These are phyloP conservation scores for Rhombomys opimus DNA, from an alignment of 2,113 vertebrate genomes.

Conservation along the genomic window DNA sequence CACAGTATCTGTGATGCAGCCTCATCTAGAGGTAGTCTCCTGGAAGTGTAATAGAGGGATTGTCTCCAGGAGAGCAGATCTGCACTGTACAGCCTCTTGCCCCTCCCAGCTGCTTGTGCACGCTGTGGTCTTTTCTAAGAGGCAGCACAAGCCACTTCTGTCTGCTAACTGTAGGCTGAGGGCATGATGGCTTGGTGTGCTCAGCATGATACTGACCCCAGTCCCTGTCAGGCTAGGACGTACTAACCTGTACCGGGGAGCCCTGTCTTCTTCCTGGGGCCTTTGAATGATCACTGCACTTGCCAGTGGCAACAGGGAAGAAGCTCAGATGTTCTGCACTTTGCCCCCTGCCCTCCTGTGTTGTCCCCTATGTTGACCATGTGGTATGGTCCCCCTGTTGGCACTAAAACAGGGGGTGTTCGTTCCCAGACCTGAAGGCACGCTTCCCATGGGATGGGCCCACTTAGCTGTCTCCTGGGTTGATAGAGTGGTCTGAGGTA, in stretches of 20 bases:
- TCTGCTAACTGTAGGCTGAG: neutral
- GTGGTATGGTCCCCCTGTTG: neutral
- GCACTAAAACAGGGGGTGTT: neutral
- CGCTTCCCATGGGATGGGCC: neutral
- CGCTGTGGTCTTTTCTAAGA: neutral
- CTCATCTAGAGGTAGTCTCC: neutral
- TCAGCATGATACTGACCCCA: neutral
- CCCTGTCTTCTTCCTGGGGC: neutral
- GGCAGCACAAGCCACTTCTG: neutral
- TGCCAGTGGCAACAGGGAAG: neutral
- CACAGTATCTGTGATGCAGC: neutral
- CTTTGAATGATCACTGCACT: rapidly evolving
- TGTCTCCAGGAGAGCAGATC: neutral
- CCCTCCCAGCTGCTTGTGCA: neutral
- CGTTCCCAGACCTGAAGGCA: neutral
- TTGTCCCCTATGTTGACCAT: neutral
- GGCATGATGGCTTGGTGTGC: neutral
- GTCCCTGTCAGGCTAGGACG: neutral
- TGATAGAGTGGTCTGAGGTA: neutral
- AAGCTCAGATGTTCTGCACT: neutral
- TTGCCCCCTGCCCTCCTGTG: neutral
- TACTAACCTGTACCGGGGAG: neutral
- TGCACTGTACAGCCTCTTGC: neutral
- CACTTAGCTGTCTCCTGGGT: neutral
- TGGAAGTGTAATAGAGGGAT: neutral